Base-by-base conservation (phyloP, 1,140 invertebrate genomes). In the Scaptomyza graminum region DNA sequence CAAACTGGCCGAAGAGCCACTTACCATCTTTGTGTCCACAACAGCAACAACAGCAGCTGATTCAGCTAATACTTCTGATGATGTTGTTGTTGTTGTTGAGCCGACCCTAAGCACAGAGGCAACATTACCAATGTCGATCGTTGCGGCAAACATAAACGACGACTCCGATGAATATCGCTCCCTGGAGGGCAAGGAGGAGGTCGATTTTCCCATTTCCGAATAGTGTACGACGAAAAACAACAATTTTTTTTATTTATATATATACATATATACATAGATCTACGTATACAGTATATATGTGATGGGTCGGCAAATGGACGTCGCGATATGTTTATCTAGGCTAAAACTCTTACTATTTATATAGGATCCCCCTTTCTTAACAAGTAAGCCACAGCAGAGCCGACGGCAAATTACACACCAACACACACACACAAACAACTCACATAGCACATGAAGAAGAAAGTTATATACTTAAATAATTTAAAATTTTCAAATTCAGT, bases 101-200 rank as follows among this genome's bases (percentile, higher is more conserved):
- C 54, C 74, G 15, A 62, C 61, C 37, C 39, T 63, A 22, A 63
- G 57, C 63, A 73, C 70, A 44, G 41, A 46, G 15, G 5, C 71
- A 31, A 75, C 61, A 46, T 34, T 74, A 43, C 76, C 78, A 50
- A 69, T 73, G 52, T 74, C 78, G 9, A 65, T 85, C 71, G 82
- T 75, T 61, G 55, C 79, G 18, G 46, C 73, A 34, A 63, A 77
- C 51, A 60, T 78, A 28, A 90, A 87, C 63, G 90, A 91, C 64
- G 90, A 91, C 73, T 91, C 90, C 3, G 90, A 91, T 75, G 90
- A 91, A 72, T 91, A 91, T 79, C 87, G 90, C 18, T 91, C 90
- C 31, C 77, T 91, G 51, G 90, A 91, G 73, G 79, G 73, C 52
- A 91, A 91, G 66, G 90, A 91, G 37, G 88, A 90, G 13, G 67